Percentiles rank a stretch among this genome's conserved stretches.
These are phyloP conservation scores for Ranitomeya imitator DNA, from an alignment of 2,113 vertebrate genomes.

Conservation along the genomic window DNA sequence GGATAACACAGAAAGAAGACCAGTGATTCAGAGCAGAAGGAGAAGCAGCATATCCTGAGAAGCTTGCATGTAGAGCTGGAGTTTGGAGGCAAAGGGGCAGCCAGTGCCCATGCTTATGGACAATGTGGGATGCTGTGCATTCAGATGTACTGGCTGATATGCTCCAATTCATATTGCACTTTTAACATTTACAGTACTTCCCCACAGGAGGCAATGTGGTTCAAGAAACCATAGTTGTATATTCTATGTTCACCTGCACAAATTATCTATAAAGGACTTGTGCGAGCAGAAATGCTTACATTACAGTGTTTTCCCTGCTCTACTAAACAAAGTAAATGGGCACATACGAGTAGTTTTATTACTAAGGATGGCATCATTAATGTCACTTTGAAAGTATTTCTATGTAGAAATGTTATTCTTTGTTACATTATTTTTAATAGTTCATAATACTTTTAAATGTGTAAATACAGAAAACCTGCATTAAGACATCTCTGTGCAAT, in stretches of 20 bases:
- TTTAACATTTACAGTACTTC: not conserved
- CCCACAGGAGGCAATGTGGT: not conserved
- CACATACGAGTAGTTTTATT: not conserved
- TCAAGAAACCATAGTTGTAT: not conserved
- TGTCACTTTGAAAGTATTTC: not conserved
- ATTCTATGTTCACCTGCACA: not conserved
- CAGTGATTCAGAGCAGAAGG: slow-evolving; percentile 73
- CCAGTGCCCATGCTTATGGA: not conserved
- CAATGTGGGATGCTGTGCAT: slow-evolving; percentile 29
- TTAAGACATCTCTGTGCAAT: not conserved
- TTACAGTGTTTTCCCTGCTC: not conserved
- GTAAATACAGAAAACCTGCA: not conserved
- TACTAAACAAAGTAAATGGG: not conserved
- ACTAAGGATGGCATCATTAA: not conserved
- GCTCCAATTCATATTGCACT: not conserved
- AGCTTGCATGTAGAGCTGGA: not conserved
- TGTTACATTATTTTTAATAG: not conserved
- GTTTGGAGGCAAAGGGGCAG: slow-evolving; percentile 2
- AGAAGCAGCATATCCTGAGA: slow-evolving; percentile 80
- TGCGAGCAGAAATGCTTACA: slow-evolving; percentile 27
- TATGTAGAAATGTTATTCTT: slow-evolving; percentile 9
- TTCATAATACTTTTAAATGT: slow-evolving; percentile 1
- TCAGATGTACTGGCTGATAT: not conserved
- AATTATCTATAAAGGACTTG: not conserved
- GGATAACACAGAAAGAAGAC: slow-evolving; percentile 75